Percentiles rank a stretch among this genome's conserved stretches.
phyloP scores from a whole-genome alignment of 2,797 vertebrate species.

The Anisognathus igniventris region DNA sequence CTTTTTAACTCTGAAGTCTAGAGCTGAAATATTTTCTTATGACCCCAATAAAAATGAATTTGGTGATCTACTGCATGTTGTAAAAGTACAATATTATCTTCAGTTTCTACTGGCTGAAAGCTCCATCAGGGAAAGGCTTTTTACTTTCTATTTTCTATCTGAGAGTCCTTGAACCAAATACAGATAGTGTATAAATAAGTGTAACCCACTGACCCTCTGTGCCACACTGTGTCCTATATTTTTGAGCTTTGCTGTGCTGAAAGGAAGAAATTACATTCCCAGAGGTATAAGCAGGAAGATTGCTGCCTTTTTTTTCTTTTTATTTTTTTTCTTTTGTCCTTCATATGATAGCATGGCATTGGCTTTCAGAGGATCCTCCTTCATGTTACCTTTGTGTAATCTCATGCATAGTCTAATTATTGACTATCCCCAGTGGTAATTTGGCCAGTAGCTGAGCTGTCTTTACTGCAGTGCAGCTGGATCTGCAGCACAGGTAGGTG shows the following conservation, averaged over 20 bases:
- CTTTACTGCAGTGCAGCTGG: constrained; percentile 1
- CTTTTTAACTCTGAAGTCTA: not conserved
- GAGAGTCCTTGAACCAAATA: constrained; percentile 59
- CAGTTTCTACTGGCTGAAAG: not conserved
- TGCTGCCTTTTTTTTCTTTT: not conserved
- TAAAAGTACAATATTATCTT: constrained; percentile 36
- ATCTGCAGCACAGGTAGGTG: not conserved
- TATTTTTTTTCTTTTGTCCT: not conserved
- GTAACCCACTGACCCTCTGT: constrained; percentile 56
- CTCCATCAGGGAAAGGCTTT: not conserved
- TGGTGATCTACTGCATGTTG: constrained; percentile 7
- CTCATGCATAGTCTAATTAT: constrained; percentile 32
- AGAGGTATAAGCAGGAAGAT: not conserved
- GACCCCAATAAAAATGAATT: constrained; percentile 44
- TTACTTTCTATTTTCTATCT: constrained; percentile 17
- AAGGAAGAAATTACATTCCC: constrained; percentile 18
- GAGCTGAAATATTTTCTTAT: constrained; percentile 23
- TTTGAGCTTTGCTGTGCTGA: constrained; percentile 10
- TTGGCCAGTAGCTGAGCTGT: not conserved
- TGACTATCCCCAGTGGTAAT: constrained; percentile 5
- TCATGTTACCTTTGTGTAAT: not conserved
- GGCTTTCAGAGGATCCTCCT: constrained; percentile 1
- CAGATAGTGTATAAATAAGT: constrained; percentile 40
- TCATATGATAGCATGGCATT: not conserved
- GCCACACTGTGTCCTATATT: constrained; percentile 49